These are phyloP conservation scores for Hyalella azteca DNA, from an alignment of 2,888 invertebrate species.

Conservation along the genomic window DNA sequence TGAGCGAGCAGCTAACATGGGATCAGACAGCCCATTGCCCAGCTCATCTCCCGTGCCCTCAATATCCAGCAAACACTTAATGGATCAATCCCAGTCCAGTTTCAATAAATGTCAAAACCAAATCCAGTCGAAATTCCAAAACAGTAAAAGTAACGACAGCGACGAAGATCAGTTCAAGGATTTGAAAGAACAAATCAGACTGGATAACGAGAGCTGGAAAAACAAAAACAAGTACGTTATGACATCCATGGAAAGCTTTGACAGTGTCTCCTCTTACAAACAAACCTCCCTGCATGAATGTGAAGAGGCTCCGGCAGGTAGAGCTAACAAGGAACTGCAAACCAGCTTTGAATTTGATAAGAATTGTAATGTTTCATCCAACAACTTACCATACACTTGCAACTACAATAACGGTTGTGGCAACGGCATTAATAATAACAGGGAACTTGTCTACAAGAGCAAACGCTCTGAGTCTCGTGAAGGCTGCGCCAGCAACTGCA, in stretches of 20 bases:
- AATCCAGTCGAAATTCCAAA: not conserved
- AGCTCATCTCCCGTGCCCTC: constrained; percentile 12
- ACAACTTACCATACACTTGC: too few species aligned
- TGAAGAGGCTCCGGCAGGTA: not conserved
- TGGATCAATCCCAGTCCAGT: not conserved
- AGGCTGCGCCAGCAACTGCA: not conserved
- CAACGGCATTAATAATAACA: not conserved
- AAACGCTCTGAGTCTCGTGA: not conserved
- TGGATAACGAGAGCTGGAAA: not conserved
- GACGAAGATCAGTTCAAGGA: constrained; percentile 3
- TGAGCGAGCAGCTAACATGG: constrained; percentile 43
- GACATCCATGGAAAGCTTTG: not conserved
- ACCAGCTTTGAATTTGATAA: constrained; percentile 13
- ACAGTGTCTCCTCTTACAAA: not conserved
- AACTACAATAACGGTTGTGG: not conserved
- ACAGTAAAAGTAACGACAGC: not conserved
- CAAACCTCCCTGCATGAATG: too few species aligned
- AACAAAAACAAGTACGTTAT: not conserved
- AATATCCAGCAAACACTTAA: not conserved
- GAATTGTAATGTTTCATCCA: too few species aligned
- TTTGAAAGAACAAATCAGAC: not conserved
- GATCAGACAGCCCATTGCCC: not conserved
- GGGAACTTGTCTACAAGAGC: constrained; percentile 30
- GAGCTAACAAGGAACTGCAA: not conserved
- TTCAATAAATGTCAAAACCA: not conserved